Evolutionary conservation across 2,888 invertebrate species (phyloP).

Genomic region (Macropis europaea): DNA sequence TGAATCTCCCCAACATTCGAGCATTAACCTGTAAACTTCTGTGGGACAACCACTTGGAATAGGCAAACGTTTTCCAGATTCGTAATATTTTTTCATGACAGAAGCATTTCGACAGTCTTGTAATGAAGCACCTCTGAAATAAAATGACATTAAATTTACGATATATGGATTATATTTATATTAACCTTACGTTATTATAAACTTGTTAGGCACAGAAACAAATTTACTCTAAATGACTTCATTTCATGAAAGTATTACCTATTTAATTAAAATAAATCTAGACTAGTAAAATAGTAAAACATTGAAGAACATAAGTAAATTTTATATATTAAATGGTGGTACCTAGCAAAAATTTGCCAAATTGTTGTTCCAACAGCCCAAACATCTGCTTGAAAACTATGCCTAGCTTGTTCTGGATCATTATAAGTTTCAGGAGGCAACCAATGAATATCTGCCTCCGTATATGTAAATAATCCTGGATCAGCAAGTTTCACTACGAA

Average conservation of each 20-base stretch:
- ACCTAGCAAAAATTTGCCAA: conserved; percentile 91
- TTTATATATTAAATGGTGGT: neutral
- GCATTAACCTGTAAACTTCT: conserved; percentile 88
- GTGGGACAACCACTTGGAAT: conserved; percentile 86
- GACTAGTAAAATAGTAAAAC: neutral
- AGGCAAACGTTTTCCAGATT: conserved; percentile 85
- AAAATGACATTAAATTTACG: neutral
- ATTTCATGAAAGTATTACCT: too few species aligned
- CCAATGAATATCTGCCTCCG: conserved; percentile 88
- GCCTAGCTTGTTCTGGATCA: conserved; percentile 85
- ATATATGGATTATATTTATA: neutral
- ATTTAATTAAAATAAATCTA: neutral
- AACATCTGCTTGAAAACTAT: conserved; percentile 88
- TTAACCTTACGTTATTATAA: neutral
- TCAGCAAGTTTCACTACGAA: conserved; percentile 91
- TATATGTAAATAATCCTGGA: conserved; percentile 84
- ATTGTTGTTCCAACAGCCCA: conserved; percentile 96
- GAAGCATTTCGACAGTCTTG: conserved; percentile 70
- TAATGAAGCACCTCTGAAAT: conserved; percentile 84
- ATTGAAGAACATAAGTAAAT: neutral
- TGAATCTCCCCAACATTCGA: conserved; percentile 90
- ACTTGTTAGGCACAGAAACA: too few species aligned
- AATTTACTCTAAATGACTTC: neutral
- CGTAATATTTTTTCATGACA: conserved; percentile 83
- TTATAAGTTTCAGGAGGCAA: conserved; percentile 91